phyloP scores from a whole-genome alignment of 2,113 vertebrate species.

The Pycnonotus jocosus region DNA sequence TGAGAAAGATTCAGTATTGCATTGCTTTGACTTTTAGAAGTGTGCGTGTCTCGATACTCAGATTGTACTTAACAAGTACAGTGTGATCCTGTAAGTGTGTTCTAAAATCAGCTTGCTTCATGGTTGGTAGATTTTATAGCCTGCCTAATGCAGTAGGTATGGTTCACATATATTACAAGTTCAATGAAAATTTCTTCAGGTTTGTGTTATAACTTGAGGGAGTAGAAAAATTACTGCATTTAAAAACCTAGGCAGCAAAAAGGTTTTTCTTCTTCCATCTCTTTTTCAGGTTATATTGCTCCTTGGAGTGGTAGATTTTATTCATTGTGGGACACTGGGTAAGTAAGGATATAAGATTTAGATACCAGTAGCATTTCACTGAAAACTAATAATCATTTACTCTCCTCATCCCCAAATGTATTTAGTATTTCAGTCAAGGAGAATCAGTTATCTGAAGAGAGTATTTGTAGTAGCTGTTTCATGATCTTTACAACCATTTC shows the following conservation, averaged over 20 bases:
- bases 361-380: background rate
- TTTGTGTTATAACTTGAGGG: background rate
- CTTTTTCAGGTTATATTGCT: slow-evolving; percentile 89
- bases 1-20: background rate
- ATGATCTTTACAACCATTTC: background rate
- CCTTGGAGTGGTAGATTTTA: slow-evolving; percentile 99
- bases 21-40: background rate
- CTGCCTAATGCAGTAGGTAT: background rate
- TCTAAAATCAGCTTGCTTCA: background rate
- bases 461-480: background rate
- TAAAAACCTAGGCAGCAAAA: background rate
- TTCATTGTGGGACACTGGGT: slow-evolving; percentile 98
- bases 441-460: background rate
- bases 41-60: background rate
- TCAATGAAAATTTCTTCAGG: background rate
- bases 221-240: background rate
- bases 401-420: background rate
- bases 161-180: background rate
- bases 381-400: background rate
- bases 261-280: background rate
- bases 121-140: background rate
- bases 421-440: background rate
- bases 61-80: background rate
- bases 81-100: background rate
- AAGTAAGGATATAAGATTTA: slow-evolving; percentile 60